These are phyloP conservation scores for Nothura maculosa DNA, from an alignment of 2,797 vertebrate genomes.

Conservation along the genomic window DNA sequence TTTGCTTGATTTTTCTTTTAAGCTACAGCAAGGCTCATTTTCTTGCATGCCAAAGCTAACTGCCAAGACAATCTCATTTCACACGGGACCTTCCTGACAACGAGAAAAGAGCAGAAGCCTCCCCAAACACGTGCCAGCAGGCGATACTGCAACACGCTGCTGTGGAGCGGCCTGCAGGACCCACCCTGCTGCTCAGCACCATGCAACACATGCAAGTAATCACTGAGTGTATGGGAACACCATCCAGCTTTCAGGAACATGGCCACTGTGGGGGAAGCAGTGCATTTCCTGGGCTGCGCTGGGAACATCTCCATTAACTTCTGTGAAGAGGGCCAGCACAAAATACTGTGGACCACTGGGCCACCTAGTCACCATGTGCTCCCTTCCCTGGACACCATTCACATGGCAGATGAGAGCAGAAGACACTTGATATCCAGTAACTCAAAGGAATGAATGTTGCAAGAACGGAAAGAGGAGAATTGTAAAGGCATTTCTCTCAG, in stretches of 20 bases:
- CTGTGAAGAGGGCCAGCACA: no score
- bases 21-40: not conserved
- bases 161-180: fast-evolving
- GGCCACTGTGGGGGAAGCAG: not conserved
- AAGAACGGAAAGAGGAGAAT: not conserved
- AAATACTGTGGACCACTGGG: not conserved
- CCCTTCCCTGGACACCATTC: not conserved
- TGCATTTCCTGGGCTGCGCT: not conserved
- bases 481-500: not conserved
- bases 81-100: not conserved
- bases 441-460: not conserved
- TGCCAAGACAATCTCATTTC: not conserved
- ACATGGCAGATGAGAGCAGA: not conserved
- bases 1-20: not conserved
- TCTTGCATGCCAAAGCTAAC: not conserved
- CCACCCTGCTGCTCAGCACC: not conserved
- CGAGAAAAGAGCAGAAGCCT: not conserved
- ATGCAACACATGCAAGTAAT: fast-evolving
- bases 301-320: not conserved
- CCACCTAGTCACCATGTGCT: fast-evolving
- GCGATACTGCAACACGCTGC: not conserved
- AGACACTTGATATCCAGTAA: not conserved
- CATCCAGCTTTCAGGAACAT: not conserved
- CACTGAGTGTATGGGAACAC: fast-evolving
- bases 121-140: not conserved